A percentile compares a stretch with the other conserved stretches of the same genome.
These are phyloP conservation scores for Phengaris alcon DNA, from an alignment of 2,888 invertebrate species.

Conservation along the genomic window DNA sequence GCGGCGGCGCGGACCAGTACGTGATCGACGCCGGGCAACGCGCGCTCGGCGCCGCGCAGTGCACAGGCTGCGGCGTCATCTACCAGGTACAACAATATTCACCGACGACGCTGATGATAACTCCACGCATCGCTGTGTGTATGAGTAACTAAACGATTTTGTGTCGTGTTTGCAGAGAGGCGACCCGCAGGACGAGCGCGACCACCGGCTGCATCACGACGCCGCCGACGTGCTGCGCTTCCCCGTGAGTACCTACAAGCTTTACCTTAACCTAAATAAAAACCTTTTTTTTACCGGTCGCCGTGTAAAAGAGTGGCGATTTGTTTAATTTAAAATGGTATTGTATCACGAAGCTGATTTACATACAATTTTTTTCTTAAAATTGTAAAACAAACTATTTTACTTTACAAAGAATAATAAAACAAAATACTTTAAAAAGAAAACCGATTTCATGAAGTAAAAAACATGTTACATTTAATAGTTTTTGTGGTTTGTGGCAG, in stretches of 20 bases:
- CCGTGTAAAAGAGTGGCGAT: too few relatives aligned
- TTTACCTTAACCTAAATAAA: too few relatives aligned
- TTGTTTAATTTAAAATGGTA: too few relatives aligned
- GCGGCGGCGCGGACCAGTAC: constrained; percentile 81
- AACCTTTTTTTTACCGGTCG: too few relatives aligned
- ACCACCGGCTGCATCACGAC: constrained; percentile 86
- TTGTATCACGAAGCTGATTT: too few relatives aligned
- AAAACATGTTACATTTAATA: neutral
- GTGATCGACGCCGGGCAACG: constrained; percentile 92
- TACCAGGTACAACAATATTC: constrained; percentile 68
- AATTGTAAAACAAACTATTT: too few relatives aligned
- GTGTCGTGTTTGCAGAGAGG: constrained; percentile 72
- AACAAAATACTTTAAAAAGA: too few relatives aligned
- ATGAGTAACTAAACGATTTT: too few relatives aligned
- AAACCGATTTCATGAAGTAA: neutral
- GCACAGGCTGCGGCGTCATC: constrained; percentile 85
- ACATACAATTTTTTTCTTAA: too few relatives aligned
- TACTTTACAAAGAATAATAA: too few relatives aligned
- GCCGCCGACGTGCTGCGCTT: constrained; percentile 82
- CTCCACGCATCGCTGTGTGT: too few relatives aligned
- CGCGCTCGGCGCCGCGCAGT: constrained; percentile 86
- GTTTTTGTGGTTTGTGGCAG: constrained; percentile 53
- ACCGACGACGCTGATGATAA: too few relatives aligned
- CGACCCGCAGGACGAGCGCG: constrained; percentile 88
- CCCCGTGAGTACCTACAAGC: constrained; percentile 68